A percentile compares a stretch with the other conserved stretches of the same genome.
phyloP scores from a whole-genome alignment of 1,140 invertebrate species.

The Globodera rostochiensis region DNA sequence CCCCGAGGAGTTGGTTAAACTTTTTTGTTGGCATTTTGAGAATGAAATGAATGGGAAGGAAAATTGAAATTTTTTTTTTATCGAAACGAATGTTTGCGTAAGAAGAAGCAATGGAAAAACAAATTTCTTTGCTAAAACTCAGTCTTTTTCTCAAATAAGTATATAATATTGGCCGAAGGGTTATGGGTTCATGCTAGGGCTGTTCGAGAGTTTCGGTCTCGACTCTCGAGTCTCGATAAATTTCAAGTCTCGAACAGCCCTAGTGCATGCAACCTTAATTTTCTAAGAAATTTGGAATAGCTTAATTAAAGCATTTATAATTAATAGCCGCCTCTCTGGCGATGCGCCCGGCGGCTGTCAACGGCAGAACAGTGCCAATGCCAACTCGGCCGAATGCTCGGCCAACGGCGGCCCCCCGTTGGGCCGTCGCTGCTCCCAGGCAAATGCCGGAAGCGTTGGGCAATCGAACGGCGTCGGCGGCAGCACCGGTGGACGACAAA shows the following conservation, averaged over 20 bases:
- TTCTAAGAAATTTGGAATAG: no score
- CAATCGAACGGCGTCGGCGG: not conserved
- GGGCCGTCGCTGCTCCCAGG: slow-evolving; percentile 14
- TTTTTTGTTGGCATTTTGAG: no score
- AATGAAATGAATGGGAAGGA: no score
- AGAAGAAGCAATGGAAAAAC: not conserved
- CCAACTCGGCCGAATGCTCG: slow-evolving; percentile 16
- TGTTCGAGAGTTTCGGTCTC: no score
- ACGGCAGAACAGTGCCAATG: not conserved
- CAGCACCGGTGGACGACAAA: slow-evolving; percentile 28
- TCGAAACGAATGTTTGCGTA: no score
- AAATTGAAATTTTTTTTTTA: no score
- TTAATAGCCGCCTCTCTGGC: not conserved
- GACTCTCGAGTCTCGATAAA: no score
- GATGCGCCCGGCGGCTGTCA: not conserved
- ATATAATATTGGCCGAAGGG: not conserved
- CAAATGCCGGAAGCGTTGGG: not conserved
- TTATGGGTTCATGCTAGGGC: no score
- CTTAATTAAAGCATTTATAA: no score
- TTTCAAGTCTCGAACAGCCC: no score
- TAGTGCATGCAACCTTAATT: no score
- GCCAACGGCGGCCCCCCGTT: not conserved
- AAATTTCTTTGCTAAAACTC: not conserved
- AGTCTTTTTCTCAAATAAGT: not conserved
- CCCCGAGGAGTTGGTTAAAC: no score